Evolutionary conservation across 1,140 invertebrate species (phyloP).

Genomic region (Rhopalosiphum maidis): DNA sequence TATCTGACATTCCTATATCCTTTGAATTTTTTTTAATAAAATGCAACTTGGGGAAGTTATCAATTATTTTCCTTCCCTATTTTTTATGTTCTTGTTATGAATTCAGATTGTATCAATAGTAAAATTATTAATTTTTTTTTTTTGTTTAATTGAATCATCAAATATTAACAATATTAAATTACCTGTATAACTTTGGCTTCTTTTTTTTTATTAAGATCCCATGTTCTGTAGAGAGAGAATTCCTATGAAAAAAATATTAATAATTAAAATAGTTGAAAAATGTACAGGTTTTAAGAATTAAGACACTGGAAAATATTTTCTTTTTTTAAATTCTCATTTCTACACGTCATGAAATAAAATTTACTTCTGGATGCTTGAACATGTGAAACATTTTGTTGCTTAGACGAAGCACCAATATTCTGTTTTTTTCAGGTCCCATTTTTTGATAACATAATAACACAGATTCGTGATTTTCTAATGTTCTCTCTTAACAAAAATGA

Average conservation of each 20-base stretch:
- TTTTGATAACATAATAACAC: not conserved
- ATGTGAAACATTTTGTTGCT: constrained; percentile 25
- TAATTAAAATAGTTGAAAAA: not conserved
- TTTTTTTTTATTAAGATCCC: not conserved
- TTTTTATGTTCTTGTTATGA: not conserved
- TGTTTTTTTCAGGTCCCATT: not conserved
- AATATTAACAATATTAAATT: not conserved
- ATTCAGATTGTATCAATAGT: not conserved
- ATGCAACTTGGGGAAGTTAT: not conserved
- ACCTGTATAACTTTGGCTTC: not conserved
- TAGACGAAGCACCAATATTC: not conserved
- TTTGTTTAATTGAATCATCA: not conserved
- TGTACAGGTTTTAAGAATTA: not conserved
- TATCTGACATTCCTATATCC: not conserved
- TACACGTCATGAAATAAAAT: not conserved
- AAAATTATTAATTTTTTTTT: not conserved
- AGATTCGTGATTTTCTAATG: constrained; percentile 34
- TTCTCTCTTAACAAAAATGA: constrained; percentile 31
- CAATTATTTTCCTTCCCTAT: not conserved
- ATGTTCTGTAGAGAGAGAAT: not conserved
- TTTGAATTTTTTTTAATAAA: not conserved
- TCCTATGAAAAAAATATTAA: constrained; percentile 20
- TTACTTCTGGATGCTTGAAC: constrained; percentile 36
- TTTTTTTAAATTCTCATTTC: not conserved
- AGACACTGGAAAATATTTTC: not conserved